These are phyloP conservation scores for Acanthopleura granulata DNA, from an alignment of 2,888 invertebrate genomes.

Conservation along the genomic window DNA sequence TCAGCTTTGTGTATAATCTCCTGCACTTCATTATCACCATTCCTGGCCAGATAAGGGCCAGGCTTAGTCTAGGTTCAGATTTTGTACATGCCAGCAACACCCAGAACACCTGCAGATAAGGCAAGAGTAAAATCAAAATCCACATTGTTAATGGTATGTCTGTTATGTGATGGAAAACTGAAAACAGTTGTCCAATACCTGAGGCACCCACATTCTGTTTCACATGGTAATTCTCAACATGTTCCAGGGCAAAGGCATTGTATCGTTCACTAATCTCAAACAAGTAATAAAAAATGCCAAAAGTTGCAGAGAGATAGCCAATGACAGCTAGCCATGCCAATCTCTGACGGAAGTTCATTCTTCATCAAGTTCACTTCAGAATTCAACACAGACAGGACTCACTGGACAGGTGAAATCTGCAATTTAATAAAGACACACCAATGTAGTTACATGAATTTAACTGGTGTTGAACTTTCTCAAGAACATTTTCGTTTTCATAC, in stretches of 20 bases:
- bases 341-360: conserved; percentile 65
- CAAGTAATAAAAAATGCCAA: conserved; percentile 59
- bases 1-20: conserved; percentile 22
- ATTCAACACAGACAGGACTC: not conserved
- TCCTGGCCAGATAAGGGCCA: conserved; percentile 62
- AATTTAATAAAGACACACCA: no score
- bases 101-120: conserved; percentile 60
- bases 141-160: conserved; percentile 59
- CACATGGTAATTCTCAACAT: conserved; percentile 51
- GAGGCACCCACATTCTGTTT: not conserved
- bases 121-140: conserved; percentile 51
- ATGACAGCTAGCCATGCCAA: conserved; percentile 60
- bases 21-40: conserved; percentile 40
- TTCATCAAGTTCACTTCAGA: conserved; percentile 21
- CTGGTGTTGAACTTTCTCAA: no score
- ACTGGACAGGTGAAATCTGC: not conserved
- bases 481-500: no score
- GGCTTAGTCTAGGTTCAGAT: conserved; percentile 53
- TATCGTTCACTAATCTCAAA: conserved; percentile 64
- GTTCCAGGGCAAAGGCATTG: conserved; percentile 60
- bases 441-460: no score
- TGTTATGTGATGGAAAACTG: conserved; percentile 46
- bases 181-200: conserved; percentile 3
- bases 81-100: conserved; percentile 63
- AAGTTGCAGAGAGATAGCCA: conserved; percentile 51